Evolutionary conservation across 2,888 invertebrate genomes (phyloP).

Genomic region (Idaea dimidiata): DNA sequence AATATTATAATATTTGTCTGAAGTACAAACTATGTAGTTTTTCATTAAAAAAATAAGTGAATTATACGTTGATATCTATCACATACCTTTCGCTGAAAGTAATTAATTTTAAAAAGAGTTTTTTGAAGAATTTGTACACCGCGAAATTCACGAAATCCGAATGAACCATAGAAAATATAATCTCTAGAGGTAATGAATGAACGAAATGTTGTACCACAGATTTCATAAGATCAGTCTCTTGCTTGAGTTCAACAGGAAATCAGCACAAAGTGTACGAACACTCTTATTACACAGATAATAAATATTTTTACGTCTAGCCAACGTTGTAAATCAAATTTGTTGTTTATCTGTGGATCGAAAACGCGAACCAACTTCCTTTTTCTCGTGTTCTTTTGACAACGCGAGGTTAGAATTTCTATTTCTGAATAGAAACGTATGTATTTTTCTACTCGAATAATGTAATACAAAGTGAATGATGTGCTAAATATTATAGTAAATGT

Average conservation of each 20-base stretch:
- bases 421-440: slow-evolving; percentile 61
- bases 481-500: slow-evolving; percentile 32
- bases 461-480: slow-evolving; percentile 24
- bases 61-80: background rate
- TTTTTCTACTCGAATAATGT: slow-evolving; percentile 27
- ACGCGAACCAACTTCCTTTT: slow-evolving; percentile 62
- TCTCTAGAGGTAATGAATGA: background rate
- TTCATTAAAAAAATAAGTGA: background rate
- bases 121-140: background rate
- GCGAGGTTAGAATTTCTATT: slow-evolving; percentile 73
- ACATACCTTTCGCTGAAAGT: background rate
- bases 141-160: background rate
- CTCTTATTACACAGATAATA: background rate
- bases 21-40: background rate
- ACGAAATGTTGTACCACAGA: background rate
- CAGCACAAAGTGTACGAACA: background rate
- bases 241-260: background rate
- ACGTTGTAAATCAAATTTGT: slow-evolving; percentile 24
- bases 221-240: background rate
- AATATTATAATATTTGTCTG: slow-evolving; percentile 5
- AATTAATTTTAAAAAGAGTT: background rate
- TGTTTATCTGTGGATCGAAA: slow-evolving; percentile 21
- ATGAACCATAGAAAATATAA: background rate
- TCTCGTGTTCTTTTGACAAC: slow-evolving; percentile 76
- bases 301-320: slow-evolving; percentile 20